Conservation (phyloP, 2,888 invertebrate species). For the Lottia gigantea region DNA sequence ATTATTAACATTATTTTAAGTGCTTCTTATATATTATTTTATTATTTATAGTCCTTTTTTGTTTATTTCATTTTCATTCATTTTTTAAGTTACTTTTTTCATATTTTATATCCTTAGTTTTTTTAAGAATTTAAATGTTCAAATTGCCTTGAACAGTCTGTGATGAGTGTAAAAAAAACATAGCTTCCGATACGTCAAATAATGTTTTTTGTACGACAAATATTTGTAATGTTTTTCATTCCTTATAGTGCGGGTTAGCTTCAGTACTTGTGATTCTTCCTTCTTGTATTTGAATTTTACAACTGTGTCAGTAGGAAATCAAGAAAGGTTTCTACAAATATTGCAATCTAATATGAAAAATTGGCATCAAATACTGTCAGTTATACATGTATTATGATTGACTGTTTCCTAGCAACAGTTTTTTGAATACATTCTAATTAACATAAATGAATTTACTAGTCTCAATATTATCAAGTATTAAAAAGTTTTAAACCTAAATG, state of each 20-base stretch:
- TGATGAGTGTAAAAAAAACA: neutral
- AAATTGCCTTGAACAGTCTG: constrained; percentile 20
- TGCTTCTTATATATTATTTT: constrained; percentile 8
- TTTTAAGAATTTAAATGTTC: constrained; percentile 26
- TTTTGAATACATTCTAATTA: too few relatives aligned
- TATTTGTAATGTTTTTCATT: constrained; percentile 2
- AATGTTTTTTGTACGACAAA: neutral
- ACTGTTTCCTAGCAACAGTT: too few relatives aligned
- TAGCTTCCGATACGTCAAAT: constrained; percentile 3
- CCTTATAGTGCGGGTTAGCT: constrained; percentile 7
- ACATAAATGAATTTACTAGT: too few relatives aligned
- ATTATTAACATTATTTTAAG: constrained; percentile 1
- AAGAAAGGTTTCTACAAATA: too few relatives aligned
- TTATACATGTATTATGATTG: too few relatives aligned
- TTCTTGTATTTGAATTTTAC: neutral
- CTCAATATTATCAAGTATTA: too few relatives aligned
- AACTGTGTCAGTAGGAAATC: too few relatives aligned
- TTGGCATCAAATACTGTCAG: too few relatives aligned
- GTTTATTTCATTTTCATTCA: constrained; percentile 9
- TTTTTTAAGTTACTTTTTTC: constrained; percentile 17
- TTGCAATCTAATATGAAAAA: too few relatives aligned
- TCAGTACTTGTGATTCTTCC: neutral
- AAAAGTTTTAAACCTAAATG: too few relatives aligned
- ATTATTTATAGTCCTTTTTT: constrained; percentile 7
- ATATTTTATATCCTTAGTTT: constrained; percentile 15